phyloP scores from a whole-genome alignment of 2,113 vertebrate genomes.

The Calyptommatus sinebrachiatus region DNA sequence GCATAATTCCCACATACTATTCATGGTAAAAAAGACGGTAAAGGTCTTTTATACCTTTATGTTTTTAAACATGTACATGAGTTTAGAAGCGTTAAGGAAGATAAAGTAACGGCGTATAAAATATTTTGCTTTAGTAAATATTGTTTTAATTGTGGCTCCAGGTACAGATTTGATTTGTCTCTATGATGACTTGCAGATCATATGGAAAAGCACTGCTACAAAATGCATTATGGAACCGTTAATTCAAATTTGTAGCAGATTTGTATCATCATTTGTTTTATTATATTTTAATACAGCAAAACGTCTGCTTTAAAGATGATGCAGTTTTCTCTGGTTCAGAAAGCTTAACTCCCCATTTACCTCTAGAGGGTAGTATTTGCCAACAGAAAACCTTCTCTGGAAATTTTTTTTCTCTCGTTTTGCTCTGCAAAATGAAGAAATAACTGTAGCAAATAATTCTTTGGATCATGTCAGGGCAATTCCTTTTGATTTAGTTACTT shows the following conservation, averaged over 20 bases:
- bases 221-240: background rate
- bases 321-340: background rate
- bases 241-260: background rate
- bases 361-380: constrained; percentile 72
- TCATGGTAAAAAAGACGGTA: background rate
- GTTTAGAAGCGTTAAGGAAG: background rate
- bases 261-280: background rate
- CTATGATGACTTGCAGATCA: background rate
- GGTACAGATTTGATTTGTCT: background rate
- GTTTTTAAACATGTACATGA: background rate
- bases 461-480: constrained; percentile 11
- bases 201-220: background rate
- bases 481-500: background rate
- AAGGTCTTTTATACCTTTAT: background rate
- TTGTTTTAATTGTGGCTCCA: background rate
- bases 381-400: constrained; percentile 7
- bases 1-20: background rate
- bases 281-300: background rate
- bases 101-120: background rate
- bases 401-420: background rate
- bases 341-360: constrained; percentile 32
- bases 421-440: constrained; percentile 17
- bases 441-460: constrained; percentile 21
- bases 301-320: no score
- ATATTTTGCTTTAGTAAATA: background rate